phyloP scores from a whole-genome alignment of 2,113 vertebrate genomes.

The Alouatta palliata region DNA sequence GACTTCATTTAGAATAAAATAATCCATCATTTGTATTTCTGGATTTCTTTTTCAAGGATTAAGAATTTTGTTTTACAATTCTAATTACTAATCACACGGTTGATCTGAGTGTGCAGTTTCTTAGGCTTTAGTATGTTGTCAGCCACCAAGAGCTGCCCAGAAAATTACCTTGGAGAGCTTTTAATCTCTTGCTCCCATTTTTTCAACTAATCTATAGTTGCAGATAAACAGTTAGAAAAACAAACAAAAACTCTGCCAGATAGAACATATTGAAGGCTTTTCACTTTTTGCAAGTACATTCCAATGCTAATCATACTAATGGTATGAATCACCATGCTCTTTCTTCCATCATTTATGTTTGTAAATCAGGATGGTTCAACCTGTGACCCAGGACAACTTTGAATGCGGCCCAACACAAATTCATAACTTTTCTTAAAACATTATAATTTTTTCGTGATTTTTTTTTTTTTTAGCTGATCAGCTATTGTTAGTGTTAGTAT shows the following conservation, averaged over 20 bases:
- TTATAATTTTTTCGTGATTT: too few relatives aligned
- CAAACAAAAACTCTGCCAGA: background rate
- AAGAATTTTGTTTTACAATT: background rate
- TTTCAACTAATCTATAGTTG: background rate
- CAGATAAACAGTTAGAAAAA: background rate
- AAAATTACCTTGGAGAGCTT: background rate
- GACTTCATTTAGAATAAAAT: background rate
- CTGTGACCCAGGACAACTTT: too few relatives aligned
- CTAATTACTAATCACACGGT: accelerated
- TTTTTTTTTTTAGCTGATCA: too few relatives aligned
- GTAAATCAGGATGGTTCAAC: too few relatives aligned
- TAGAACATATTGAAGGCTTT: background rate
- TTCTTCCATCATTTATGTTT: background rate
- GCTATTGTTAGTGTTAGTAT: too few relatives aligned
- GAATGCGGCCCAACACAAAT: too few relatives aligned
- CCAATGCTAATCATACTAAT: background rate
- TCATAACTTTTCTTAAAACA: too few relatives aligned
- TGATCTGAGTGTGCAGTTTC: background rate
- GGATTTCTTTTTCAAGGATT: background rate
- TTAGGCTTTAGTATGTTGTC: background rate
- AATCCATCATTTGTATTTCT: background rate
- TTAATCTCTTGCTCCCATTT: background rate
- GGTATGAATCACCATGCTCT: background rate
- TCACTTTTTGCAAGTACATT: background rate
- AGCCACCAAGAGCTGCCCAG: background rate